These are phyloP conservation scores for Orgyia antiqua DNA, from an alignment of 2,888 invertebrate species.

Conservation along the genomic window DNA sequence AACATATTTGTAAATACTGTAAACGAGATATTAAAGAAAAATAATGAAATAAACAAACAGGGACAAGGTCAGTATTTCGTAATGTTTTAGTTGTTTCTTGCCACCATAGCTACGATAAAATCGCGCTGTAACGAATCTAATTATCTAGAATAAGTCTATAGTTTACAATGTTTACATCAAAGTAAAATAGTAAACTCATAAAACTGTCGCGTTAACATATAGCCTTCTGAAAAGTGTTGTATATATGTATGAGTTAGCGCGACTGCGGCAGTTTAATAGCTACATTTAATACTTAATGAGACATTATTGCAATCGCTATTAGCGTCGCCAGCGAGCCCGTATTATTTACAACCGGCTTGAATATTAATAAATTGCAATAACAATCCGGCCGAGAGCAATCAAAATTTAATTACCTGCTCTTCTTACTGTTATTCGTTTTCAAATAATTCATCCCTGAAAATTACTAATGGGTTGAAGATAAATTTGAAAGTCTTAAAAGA, in stretches of 20 bases:
- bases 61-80: too few relatives aligned
- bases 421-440: constrained; percentile 40
- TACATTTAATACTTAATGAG: constrained; percentile 59
- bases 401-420: constrained; percentile 66
- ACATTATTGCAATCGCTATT: constrained; percentile 59
- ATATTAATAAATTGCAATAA: constrained; percentile 67
- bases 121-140: constrained; percentile 18
- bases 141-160: constrained; percentile 6
- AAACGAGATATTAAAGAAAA: too few relatives aligned
- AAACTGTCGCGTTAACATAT: constrained; percentile 4
- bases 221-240: constrained; percentile 16
- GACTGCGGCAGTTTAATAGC: constrained; percentile 42
- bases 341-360: constrained; percentile 56
- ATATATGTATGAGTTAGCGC: constrained; percentile 15
- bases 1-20: too few relatives aligned
- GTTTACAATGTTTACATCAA: constrained; percentile 3
- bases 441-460: constrained; percentile 41
- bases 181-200: constrained; percentile 5
- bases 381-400: constrained; percentile 61
- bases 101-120: too few relatives aligned
- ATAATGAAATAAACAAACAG: too few relatives aligned
- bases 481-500: constrained; percentile 73
- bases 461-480: constrained; percentile 58
- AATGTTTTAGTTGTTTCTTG: too few relatives aligned
- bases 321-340: constrained; percentile 44